Conservation (phyloP, 1,140 invertebrate genomes). For the Sitodiplosis mosellana region DNA sequence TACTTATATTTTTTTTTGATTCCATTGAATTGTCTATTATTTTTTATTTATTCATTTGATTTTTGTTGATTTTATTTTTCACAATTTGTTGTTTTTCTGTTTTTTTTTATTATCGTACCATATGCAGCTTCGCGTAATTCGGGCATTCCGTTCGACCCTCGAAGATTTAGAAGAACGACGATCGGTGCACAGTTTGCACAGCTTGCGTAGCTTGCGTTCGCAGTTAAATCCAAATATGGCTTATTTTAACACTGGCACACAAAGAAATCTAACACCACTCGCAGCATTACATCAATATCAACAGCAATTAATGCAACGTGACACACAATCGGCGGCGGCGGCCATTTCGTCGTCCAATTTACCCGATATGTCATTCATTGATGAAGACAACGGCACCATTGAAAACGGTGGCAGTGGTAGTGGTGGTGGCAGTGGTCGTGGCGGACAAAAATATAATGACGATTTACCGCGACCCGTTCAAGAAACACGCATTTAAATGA, state of each 20-base stretch:
- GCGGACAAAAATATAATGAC: background rate
- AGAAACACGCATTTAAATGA: background rate
- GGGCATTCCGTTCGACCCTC: constrained; percentile 98
- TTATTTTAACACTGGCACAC: too few relatives aligned
- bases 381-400: constrained; percentile 46
- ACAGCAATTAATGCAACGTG: constrained; percentile 6
- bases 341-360: constrained; percentile 18
- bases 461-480: background rate
- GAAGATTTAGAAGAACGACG: constrained; percentile 98
- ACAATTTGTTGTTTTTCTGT: background rate
- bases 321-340: background rate
- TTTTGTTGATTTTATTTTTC: constrained; percentile 1
- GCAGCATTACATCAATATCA: constrained; percentile 7
- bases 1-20: background rate
- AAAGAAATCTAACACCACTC: background rate
- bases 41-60: background rate
- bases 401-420: background rate
- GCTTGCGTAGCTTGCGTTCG: constrained; percentile 45
- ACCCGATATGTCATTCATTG: constrained; percentile 82
- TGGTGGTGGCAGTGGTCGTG: background rate
- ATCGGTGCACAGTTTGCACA: constrained; percentile 93
- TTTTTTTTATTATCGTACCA: background rate
- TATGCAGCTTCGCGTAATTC: constrained; percentile 95
- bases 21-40: background rate
- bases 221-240: too few relatives aligned